These are phyloP conservation scores for Chrysotoxum bicinctum DNA, from an alignment of 2,888 invertebrate genomes.

Conservation along the genomic window DNA sequence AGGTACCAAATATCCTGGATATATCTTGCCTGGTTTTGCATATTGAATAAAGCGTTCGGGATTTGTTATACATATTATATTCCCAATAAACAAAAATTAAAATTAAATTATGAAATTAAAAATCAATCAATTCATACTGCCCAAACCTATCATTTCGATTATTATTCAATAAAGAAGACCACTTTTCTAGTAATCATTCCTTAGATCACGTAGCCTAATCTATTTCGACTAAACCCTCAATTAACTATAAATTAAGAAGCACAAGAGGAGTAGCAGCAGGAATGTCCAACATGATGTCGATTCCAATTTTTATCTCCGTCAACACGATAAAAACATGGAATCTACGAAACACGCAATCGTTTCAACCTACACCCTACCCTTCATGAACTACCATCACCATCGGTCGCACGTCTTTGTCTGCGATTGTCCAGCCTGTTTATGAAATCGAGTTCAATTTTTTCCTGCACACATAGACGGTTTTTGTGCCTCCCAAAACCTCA, in stretches of 20 bases:
- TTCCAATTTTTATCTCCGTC: slow-evolving; percentile 55
- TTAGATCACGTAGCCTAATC: background rate
- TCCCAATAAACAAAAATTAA: too few species aligned
- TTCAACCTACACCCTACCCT: slow-evolving; percentile 43
- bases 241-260: slow-evolving; percentile 66
- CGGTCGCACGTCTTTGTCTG: too few species aligned
- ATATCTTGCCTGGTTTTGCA: too few species aligned
- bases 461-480: slow-evolving; percentile 33
- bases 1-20: too few species aligned
- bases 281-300: slow-evolving; percentile 68
- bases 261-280: slow-evolving; percentile 44
- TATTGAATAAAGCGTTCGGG: too few species aligned
- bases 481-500: slow-evolving; percentile 22
- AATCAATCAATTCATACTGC: background rate
- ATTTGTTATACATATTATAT: too few species aligned
- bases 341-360: slow-evolving; percentile 62
- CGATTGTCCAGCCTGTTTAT: background rate
- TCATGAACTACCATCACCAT: background rate
- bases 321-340: slow-evolving; percentile 63
- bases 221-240: slow-evolving; percentile 41
- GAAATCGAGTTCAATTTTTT: slow-evolving; percentile 42
- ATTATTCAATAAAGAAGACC: background rate
- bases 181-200: background rate
- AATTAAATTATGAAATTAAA: background rate
- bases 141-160: background rate